Evolutionary conservation across 2,888 invertebrate genomes (phyloP).

Genomic region (Ochropacha duplaris): DNA sequence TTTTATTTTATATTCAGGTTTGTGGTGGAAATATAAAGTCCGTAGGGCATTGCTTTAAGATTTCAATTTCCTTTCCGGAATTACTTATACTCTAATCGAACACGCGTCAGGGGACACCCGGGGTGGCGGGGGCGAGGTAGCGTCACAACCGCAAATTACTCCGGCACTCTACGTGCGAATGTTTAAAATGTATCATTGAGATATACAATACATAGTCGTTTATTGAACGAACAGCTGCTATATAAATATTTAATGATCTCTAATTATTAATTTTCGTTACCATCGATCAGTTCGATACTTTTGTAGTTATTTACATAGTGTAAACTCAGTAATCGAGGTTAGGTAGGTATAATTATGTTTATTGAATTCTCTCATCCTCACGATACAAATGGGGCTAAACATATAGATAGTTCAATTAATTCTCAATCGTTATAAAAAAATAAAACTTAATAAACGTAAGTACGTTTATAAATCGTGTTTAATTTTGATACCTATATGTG

Average conservation of each 20-base stretch:
- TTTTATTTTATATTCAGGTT: constrained; percentile 59
- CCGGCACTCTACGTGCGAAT: constrained; percentile 70
- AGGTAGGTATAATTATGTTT: too few species aligned
- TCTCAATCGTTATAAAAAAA: not conserved
- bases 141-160: constrained; percentile 77
- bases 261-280: constrained; percentile 32
- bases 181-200: constrained; percentile 76
- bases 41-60: constrained; percentile 80
- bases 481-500: too few species aligned
- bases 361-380: not conserved
- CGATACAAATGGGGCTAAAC: not conserved
- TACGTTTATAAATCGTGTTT: too few species aligned
- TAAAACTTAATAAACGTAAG: too few species aligned
- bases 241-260: constrained; percentile 58
- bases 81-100: constrained; percentile 82
- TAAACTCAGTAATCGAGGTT: not conserved
- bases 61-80: constrained; percentile 83
- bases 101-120: constrained; percentile 73
- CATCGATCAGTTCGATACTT: not conserved
- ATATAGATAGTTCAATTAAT: not conserved
- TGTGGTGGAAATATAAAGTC: constrained; percentile 68
- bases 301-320: not conserved
- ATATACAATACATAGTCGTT: constrained; percentile 43
- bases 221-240: constrained; percentile 24
- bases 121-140: constrained; percentile 44